Base-by-base conservation (phyloP, 2,888 invertebrate genomes). In the Agrotis ipsilon region DNA sequence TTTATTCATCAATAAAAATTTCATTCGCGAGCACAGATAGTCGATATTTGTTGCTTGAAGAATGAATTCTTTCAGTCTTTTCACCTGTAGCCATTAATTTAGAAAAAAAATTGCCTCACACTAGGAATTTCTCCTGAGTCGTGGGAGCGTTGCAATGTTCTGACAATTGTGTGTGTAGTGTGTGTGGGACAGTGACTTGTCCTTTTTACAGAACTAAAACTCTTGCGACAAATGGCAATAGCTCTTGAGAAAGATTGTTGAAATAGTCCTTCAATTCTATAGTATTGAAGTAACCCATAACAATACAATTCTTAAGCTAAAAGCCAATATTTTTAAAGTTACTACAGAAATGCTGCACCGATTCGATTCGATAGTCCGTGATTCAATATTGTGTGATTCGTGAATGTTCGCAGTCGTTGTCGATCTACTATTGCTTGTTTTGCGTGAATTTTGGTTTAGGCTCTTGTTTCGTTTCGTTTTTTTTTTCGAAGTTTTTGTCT, bases 331-430 rank as follows among this genome's bases (percentile, higher is more conserved):
- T 54, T 63, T 39, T 27, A 21, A 45, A 48, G 62, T 46, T 43
- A 64, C 51, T 61, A 68, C n/a, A 76, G 49, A 60, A 77, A 69
- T 49, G 16, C 52, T 52, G 49, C 43, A 11, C 24, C 60, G 59
- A 80, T 80, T 76, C 59, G 43, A 81, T 55, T 71, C 76, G 59
- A 65, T 60, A 49, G 54, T 58, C 46, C 55, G 43, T 81, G 77
- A 71, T 67, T 77, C 78, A 71, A 81, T 81, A 55, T 66, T 52
- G 71, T 66, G 21, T 66, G 77, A 81, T 71, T 81, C 51, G 81
- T 55, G 65, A 65, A 66, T 66, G 54, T 45, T 52, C 58, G 58
- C 55, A 51, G 55, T 27, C 62, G 54, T 60, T 59, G 55, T 27
- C 62, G 51, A 49, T 70, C 62, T 59, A 46, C 32, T 60, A 59